Evolutionary conservation across 1,140 invertebrate species (phyloP), one percentile per base, ranked within the genome.

Genomic region (Conus betulinus): DNA sequence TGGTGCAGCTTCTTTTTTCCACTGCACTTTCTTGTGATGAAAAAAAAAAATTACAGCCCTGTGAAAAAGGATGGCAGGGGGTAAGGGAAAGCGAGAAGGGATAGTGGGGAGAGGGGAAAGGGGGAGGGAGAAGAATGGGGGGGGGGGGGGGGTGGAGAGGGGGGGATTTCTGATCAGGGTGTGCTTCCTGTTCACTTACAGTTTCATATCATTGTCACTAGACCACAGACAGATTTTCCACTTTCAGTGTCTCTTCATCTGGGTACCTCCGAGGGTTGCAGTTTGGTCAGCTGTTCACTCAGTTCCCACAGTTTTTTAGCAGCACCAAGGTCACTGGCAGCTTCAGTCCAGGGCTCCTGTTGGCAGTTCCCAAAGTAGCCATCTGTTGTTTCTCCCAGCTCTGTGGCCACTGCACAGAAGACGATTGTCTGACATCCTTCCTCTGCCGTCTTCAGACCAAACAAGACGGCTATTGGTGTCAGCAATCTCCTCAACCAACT

Each of bases 361-460:
- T 96, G 96, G 92, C 97, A 98, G 94, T 98, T 96, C n/a, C 97
- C 96, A 94, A 97, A 95, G 89, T 94, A 95, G 52, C 89, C 85
- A 78, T 97, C 97, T 91, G 96, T 97, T 93, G 97, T 95, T 90
- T 96, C 95, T 6, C 95, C 96, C 89, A 96, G 96, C 86, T 96
- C 95, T 90, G 97, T 97, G 93, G 97, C 97, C 1, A 98, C 94
- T 5, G 97, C 96, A 93, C 98, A 97, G 92, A 97, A 96, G 76
- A 98, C 95, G 3, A 97, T 97, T 1, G 98, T 98, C 94, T 98
- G 97, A 13, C 97, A 97, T 0, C 97, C 97, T 91, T 97, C 92
- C 63, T 90, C 89, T 2, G 93, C 90, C 67, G 93, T 92, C 63
- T 93, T 93, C 8, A 94, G 53, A 25, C 94, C 90, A 57, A 94